A percentile compares a stretch with the other conserved stretches of the same genome.
Evolutionary conservation across 1,140 invertebrate genomes (phyloP).

Genomic region (Ceratosolen fusciceps): DNA sequence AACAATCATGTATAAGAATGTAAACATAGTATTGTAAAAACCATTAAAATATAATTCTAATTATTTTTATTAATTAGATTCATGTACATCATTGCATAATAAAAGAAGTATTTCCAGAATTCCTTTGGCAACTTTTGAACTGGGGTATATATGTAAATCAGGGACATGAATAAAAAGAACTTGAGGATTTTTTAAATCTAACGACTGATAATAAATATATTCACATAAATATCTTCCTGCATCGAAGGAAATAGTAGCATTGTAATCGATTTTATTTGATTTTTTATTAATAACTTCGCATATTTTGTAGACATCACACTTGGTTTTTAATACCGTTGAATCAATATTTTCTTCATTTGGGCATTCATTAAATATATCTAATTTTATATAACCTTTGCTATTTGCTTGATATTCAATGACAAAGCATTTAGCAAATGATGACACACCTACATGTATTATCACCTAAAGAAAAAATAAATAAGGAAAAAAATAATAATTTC

Average conservation of each 20-base stretch:
- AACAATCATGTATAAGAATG: conserved; percentile 31
- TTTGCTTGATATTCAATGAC: conserved; percentile 75
- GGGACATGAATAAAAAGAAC: conserved; percentile 81
- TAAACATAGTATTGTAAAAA: conserved; percentile 28
- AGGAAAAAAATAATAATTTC: no score
- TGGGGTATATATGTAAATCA: conserved; percentile 71
- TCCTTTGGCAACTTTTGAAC: conserved; percentile 71
- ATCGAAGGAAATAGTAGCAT: conserved; percentile 64
- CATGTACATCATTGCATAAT: conserved; percentile 52
- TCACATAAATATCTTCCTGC: conserved; percentile 79
- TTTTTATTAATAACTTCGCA: conserved; percentile 67
- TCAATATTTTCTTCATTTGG: conserved; percentile 64
- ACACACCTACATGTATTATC: conserved; percentile 79
- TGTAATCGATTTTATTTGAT: conserved; percentile 53
- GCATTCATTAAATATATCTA: conserved; percentile 69
- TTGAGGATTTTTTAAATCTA: conserved; percentile 71
- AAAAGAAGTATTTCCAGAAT: conserved; percentile 72
- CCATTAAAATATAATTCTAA: conserved; percentile 5
- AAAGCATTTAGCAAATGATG: conserved; percentile 69
- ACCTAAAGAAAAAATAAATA: conserved; percentile 71
- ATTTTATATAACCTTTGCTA: conserved; percentile 72
- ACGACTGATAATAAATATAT: conserved; percentile 79
- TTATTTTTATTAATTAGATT: conserved; percentile 23
- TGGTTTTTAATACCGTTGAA: conserved; percentile 65
- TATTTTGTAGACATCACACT: conserved; percentile 64